A percentile compares a stretch with the other conserved stretches of the same genome.
Conservation (phyloP, 2,113 vertebrate genomes). For the Sander lucioperca region DNA sequence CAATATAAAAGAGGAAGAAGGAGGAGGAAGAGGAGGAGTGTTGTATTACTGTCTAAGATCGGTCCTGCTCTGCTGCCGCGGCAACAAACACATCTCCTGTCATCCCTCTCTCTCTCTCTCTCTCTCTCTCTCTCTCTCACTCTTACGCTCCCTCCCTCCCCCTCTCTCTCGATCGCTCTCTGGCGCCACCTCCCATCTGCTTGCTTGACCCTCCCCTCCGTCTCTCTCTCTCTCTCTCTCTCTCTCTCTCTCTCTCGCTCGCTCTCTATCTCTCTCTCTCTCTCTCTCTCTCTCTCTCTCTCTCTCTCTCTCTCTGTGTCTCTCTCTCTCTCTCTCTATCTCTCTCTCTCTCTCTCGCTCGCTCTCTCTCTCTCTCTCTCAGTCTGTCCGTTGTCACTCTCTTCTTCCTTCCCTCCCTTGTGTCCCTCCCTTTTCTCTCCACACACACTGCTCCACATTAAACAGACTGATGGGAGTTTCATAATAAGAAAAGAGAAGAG, state of each 20-base stretch:
- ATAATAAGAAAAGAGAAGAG: conserved; percentile 1
- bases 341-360: conserved; percentile 1
- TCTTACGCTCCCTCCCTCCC: conserved; percentile 46
- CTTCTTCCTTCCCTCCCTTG: not conserved
- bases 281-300: conserved; percentile 9
- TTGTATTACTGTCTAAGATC: conserved; percentile 62
- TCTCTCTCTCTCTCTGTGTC: not conserved
- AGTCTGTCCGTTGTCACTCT: conserved; percentile 2
- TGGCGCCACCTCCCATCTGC: conserved; percentile 71
- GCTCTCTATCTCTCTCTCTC: not conserved
- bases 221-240: conserved; percentile 4
- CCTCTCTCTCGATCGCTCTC: conserved; percentile 50
- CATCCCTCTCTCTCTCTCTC: conserved; percentile 45
- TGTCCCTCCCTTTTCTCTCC: not conserved
- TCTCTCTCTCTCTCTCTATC: not conserved
- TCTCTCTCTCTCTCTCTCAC: conserved; percentile 44
- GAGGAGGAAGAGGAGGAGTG: conserved; percentile 39
- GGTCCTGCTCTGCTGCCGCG: conserved; percentile 72
- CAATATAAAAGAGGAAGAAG: conserved; percentile 30
- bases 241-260: not conserved
- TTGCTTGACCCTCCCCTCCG: conserved; percentile 68
- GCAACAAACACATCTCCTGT: conserved; percentile 76
- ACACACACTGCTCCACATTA: conserved; percentile 47
- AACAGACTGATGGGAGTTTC: conserved; percentile 46
- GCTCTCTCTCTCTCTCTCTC: not conserved